phyloP scores from a whole-genome alignment of 2,113 vertebrate genomes.

The Illadopsis cleaveri region DNA sequence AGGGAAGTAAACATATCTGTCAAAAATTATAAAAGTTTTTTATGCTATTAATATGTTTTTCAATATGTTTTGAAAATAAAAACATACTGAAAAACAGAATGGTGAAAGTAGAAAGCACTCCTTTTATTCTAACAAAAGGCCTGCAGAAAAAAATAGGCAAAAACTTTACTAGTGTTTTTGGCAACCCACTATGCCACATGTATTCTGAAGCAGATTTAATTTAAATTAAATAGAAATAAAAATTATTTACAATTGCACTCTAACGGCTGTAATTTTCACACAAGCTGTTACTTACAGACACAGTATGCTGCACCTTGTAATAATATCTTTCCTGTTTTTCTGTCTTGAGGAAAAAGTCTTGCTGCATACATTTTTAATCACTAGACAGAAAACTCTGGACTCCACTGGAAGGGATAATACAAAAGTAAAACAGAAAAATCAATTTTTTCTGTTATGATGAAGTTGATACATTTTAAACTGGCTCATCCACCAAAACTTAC shows the following conservation, averaged over 20 bases:
- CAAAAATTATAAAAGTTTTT: background rate
- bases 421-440: background rate
- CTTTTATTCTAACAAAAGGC: slow-evolving; percentile 8
- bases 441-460: background rate
- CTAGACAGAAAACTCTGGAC: background rate
- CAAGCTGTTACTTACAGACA: slow-evolving; percentile 69
- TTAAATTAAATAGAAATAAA: slow-evolving; percentile 70
- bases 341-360: background rate
- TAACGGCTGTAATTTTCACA: slow-evolving; percentile 68
- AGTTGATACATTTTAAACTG: background rate
- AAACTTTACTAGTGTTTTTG: slow-evolving; percentile 39
- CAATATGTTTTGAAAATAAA: slow-evolving; percentile 21
- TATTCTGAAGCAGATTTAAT: slow-evolving; percentile 65
- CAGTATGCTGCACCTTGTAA: slow-evolving; percentile 38
- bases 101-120: background rate
- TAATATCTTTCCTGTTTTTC: background rate
- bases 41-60: background rate
- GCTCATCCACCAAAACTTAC: background rate
- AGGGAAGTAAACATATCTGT: background rate
- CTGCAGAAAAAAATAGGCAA: slow-evolving; percentile 14
- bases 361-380: background rate
- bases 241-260: slow-evolving; percentile 43
- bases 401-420: background rate
- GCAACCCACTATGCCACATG: background rate
- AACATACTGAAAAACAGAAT: no score